Percentiles rank a stretch among this genome's conserved stretches.
Conservation (phyloP, 2,888 invertebrate genomes). For the Leptopilina drosophilae region DNA sequence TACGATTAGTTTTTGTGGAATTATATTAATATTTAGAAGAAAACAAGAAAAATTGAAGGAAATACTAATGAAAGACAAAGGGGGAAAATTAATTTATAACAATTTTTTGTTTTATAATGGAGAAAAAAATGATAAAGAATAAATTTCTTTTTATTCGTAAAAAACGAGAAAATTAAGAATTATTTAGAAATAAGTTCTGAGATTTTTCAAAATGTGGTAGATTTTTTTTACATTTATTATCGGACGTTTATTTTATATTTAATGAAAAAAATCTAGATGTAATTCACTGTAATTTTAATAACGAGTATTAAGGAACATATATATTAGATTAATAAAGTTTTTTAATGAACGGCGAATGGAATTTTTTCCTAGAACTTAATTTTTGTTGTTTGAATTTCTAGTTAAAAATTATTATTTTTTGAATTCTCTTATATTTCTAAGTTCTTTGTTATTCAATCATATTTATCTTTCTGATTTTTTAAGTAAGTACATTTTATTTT, state of each 20-base stretch:
- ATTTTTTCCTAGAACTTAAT: neutral
- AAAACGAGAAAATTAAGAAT: neutral
- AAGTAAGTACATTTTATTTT: too few relatives aligned
- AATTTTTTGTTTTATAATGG: too few relatives aligned
- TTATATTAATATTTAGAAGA: too few relatives aligned
- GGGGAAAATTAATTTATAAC: neutral
- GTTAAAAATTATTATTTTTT: neutral
- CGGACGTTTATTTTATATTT: conserved; percentile 14
- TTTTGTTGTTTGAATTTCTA: neutral
- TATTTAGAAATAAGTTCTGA: neutral
- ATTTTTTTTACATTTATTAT: conserved; percentile 5
- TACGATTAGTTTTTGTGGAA: too few relatives aligned
- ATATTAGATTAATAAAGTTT: conserved; percentile 32
- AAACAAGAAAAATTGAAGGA: too few relatives aligned
- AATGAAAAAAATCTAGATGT: neutral
- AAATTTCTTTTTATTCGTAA: neutral
- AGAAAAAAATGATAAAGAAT: neutral
- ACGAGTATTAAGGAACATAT: conserved; percentile 10
- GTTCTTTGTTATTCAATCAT: neutral
- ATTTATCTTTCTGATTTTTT: neutral
- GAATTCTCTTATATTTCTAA: too few relatives aligned
- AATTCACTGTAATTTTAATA: conserved; percentile 21
- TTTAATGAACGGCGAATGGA: neutral
- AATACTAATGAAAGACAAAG: too few relatives aligned
- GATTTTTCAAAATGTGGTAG: neutral